These are phyloP conservation scores for Enteromius afrohamiltoni DNA, from an alignment of 2,797 vertebrate species.

Conservation along the genomic window DNA sequence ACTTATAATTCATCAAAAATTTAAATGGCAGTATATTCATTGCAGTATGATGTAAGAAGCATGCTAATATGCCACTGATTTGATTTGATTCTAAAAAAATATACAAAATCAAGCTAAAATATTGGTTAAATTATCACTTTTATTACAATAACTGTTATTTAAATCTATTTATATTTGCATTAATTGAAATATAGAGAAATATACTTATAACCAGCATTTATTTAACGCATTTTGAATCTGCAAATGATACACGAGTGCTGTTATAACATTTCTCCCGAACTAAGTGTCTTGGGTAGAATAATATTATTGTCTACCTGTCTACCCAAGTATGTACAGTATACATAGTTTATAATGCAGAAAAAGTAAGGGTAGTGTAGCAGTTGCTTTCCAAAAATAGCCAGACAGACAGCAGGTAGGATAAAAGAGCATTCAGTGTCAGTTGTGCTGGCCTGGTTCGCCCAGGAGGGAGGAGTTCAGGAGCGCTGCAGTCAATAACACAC, in stretches of 20 bases:
- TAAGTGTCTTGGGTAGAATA: neutral
- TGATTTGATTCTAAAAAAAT: neutral
- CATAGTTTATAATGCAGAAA: conserved; percentile 5
- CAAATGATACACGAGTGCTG: neutral
- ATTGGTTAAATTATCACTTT: neutral
- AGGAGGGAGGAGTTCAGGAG: neutral
- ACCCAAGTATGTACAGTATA: neutral
- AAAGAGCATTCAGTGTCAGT: conserved; percentile 20
- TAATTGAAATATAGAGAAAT: neutral
- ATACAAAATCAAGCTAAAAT: neutral
- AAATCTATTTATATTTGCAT: neutral
- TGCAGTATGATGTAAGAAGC: neutral
- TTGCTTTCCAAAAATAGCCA: neutral
- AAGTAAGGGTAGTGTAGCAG: neutral
- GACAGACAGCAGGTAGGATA: conserved; percentile 12
- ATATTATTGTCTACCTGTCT: neutral
- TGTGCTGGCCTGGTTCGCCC: conserved; percentile 13
- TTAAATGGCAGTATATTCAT: neutral
- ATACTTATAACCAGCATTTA: neutral
- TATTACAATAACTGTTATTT: neutral
- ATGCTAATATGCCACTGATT: neutral
- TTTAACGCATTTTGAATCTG: neutral
- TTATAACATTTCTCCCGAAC: neutral
- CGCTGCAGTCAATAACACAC: conserved; percentile 50
- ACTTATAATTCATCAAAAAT: too few relatives aligned